Percentiles rank a stretch among this genome's conserved stretches.
Evolutionary conservation across 64 coral and sea anemone genomes (phyloP).

Genomic region (Montipora cactus): DNA sequence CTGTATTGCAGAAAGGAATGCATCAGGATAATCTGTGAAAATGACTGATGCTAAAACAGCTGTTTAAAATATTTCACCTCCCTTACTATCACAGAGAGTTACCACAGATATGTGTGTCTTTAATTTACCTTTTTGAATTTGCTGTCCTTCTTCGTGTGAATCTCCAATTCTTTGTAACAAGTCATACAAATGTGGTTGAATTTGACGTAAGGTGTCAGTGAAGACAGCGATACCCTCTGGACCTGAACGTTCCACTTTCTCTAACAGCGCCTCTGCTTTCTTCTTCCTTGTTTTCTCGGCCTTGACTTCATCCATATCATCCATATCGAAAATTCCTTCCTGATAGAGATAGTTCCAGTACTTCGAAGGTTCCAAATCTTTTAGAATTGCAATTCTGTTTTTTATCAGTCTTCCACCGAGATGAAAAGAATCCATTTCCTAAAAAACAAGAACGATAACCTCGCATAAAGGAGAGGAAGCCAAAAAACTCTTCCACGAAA

Average conservation of each 20-base stretch:
- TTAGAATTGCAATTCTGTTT: constrained; percentile 43
- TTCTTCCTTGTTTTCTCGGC: constrained; percentile 67
- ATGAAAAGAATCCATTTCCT: neutral
- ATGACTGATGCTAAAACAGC: no score
- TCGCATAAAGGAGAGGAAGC: no score
- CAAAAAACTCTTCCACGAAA: no score
- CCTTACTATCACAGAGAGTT: no score
- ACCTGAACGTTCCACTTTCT: constrained; percentile 12
- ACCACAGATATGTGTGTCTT: no score
- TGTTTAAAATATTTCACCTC: no score
- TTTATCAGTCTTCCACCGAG: constrained; percentile 49
- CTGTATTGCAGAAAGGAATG: no score
- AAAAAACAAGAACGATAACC: no score
- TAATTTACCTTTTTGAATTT: neutral
- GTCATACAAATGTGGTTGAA: constrained; percentile 63
- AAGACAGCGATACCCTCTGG: constrained; percentile 32
- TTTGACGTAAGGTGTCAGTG: constrained; percentile 18
- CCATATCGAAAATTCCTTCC: constrained; percentile 79
- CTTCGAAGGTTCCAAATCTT: constrained; percentile 80
- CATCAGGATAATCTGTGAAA: no score
- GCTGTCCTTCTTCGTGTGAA: constrained; percentile 6
- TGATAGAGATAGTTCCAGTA: constrained; percentile 78
- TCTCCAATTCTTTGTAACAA: constrained; percentile 35
- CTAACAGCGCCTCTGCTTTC: constrained; percentile 61
- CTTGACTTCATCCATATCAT: constrained; percentile 85